A percentile compares a stretch with the other conserved stretches of the same genome.
These are phyloP conservation scores for Sclerodermus sp. DNA, from an alignment of 2,888 invertebrate genomes.

Conservation along the genomic window DNA sequence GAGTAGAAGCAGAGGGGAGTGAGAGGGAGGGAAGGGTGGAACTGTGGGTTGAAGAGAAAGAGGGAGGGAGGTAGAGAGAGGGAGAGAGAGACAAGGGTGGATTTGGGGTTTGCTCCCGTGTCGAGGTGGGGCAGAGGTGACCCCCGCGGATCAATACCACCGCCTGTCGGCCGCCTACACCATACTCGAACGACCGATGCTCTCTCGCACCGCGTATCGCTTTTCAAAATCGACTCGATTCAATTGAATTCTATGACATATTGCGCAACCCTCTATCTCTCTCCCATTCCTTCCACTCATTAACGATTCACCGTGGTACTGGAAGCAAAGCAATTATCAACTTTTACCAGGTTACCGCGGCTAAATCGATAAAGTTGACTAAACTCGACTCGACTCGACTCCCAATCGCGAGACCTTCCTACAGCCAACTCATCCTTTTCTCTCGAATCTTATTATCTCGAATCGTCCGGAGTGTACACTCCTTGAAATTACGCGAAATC, in stretches of 20 bases:
- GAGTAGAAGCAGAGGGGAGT: constrained; percentile 9
- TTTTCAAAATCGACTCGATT: constrained; percentile 7
- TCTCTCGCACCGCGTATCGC: constrained; percentile 24
- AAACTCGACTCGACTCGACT: no score
- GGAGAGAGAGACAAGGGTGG: constrained; percentile 27
- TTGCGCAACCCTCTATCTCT: no score
- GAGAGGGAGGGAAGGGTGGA: constrained; percentile 18
- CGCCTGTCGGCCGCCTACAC: constrained; percentile 47
- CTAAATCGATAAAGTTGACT: no score
- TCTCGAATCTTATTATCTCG: no score
- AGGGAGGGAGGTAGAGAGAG: constrained; percentile 11
- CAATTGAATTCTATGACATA: neutral
- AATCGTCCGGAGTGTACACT: no score
- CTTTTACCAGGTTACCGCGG: no score
- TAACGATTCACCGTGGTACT: no score
- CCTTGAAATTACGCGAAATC: no score
- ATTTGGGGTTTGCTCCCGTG: constrained; percentile 47
- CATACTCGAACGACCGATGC: constrained; percentile 39
- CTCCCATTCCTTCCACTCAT: no score
- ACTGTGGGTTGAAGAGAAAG: neutral
- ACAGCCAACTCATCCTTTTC: no score
- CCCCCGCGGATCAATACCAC: constrained; percentile 55
- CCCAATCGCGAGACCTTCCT: no score
- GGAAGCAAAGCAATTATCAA: no score
- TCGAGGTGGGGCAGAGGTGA: constrained; percentile 45